phyloP scores from a whole-genome alignment of 2,113 vertebrate genomes.

The Cyphomyrus plagiostoma region DNA sequence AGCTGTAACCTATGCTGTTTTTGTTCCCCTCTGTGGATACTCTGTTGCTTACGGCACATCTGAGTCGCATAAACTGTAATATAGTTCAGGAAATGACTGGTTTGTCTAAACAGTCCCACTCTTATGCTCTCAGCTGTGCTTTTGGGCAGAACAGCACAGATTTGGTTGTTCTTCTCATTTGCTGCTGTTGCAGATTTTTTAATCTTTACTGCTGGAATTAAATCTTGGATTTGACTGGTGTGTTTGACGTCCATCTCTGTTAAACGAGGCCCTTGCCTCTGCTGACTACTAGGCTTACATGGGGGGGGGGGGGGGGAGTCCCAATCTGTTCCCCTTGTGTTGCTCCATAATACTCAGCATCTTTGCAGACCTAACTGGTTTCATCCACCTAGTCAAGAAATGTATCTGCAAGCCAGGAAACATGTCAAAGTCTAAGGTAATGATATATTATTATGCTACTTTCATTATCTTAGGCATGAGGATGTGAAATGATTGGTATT shows the following conservation, averaged over 20 bases:
- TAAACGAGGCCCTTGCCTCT: not conserved
- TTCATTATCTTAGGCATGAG: not conserved
- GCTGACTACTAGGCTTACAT: not conserved
- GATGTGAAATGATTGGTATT: not conserved
- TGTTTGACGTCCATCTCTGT: not conserved
- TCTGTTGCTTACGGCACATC: not conserved
- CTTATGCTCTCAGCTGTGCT: not conserved
- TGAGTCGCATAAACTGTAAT: not conserved
- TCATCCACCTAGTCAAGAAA: not conserved
- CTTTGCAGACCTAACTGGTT: not conserved
- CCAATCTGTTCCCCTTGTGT: not conserved
- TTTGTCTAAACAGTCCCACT: not conserved
- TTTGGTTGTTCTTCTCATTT: not conserved
- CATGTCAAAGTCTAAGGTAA: not conserved
- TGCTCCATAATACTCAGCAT: not conserved
- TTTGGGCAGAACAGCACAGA: not conserved
- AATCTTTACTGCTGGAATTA: not conserved
- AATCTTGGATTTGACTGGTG: not conserved
- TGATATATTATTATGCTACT: not conserved
- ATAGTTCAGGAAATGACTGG: not conserved
- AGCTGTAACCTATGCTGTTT: not conserved
- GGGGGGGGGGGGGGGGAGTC: not conserved
- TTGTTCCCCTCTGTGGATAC: not conserved
- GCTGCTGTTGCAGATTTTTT: not conserved
- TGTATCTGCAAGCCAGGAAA: not conserved